Percentiles rank a stretch among this genome's conserved stretches.
Evolutionary conservation across 2,797 vertebrate species (phyloP).

Genomic region (Neostethus bicornis): DNA sequence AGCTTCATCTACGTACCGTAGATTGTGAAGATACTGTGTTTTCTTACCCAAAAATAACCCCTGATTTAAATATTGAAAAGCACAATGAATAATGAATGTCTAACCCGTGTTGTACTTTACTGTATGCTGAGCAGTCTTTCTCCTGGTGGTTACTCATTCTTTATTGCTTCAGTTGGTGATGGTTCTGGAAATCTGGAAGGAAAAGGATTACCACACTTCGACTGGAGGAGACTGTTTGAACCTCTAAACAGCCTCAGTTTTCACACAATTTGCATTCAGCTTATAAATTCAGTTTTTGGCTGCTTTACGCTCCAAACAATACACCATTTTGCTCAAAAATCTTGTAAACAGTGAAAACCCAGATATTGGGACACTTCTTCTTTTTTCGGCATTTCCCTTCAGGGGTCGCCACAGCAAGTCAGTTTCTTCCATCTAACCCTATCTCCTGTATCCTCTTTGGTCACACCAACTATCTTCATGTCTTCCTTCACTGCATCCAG

Average conservation of each 20-base stretch:
- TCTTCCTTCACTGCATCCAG: no score
- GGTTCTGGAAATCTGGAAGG: not conserved
- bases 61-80: constrained; percentile 52
- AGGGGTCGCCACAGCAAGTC: no score
- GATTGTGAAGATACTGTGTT: constrained; percentile 7
- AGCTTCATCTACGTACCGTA: constrained; percentile 16
- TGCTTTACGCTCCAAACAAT: no score
- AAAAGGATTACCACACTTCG: not conserved
- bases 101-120: constrained; percentile 22
- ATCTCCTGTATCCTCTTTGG: no score
- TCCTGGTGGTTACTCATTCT: not conserved
- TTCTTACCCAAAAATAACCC: constrained; percentile 54
- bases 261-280: not conserved
- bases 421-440: no score
- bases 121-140: constrained; percentile 6
- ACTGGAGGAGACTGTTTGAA: not conserved
- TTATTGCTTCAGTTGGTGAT: not conserved
- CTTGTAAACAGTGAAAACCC: no score
- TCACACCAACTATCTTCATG: no score
- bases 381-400: no score
- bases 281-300: no score
- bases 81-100: constrained; percentile 50
- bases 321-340: no score
- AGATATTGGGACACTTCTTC: no score
- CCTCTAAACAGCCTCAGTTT: not conserved